phyloP scores from a whole-genome alignment of 2,113 vertebrate genomes.

The Melanerpes aurifrons region DNA sequence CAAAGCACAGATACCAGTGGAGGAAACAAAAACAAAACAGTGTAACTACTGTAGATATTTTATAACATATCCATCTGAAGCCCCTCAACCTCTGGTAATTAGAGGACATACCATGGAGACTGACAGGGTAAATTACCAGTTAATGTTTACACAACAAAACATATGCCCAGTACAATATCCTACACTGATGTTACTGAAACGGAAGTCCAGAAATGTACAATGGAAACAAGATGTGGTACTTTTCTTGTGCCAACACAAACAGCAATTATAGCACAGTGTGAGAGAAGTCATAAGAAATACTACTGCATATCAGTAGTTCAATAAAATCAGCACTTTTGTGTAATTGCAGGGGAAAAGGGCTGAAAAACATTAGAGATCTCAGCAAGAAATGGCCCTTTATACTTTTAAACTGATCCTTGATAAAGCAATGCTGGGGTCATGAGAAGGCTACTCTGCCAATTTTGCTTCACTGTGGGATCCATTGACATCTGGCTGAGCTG shows the following conservation, averaged over 20 bases:
- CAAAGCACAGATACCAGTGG: constrained; percentile 22
- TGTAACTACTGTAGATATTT: constrained; percentile 70
- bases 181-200: constrained; percentile 83
- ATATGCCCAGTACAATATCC: constrained; percentile 86
- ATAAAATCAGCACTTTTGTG: constrained; percentile 86
- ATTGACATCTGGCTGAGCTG: constrained; percentile 90
- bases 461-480: constrained; percentile 85
- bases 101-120: constrained; percentile 74
- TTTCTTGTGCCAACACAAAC: constrained; percentile 88
- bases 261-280: constrained; percentile 86
- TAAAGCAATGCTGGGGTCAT: constrained; percentile 80
- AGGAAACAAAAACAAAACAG: constrained; percentile 34
- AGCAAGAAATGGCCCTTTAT: constrained; percentile 76
- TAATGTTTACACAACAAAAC: constrained; percentile 87
- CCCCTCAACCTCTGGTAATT: constrained; percentile 67
- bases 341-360: constrained; percentile 80
- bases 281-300: constrained; percentile 86
- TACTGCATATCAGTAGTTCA: constrained; percentile 81
- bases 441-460: constrained; percentile 86
- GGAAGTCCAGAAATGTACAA: constrained; percentile 85
- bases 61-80: constrained; percentile 71
- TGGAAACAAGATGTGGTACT: constrained; percentile 83
- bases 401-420: constrained; percentile 79
- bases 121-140: constrained; percentile 82
- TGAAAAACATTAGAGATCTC: constrained; percentile 75